phyloP scores from a whole-genome alignment of 2,888 invertebrate species.

The Lasioglossum pauxillum region DNA sequence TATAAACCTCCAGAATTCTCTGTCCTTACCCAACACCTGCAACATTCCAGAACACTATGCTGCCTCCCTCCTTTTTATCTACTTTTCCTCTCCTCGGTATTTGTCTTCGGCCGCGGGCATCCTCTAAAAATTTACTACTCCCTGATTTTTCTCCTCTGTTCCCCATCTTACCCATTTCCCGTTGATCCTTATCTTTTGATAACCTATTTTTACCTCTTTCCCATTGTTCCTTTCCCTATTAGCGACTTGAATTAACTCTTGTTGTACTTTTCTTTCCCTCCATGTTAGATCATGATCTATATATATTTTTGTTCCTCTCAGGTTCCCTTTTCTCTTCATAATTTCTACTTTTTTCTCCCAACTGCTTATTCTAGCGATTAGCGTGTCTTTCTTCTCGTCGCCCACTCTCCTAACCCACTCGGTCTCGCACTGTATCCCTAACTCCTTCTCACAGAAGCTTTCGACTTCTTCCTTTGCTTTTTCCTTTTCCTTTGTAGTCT shows the following conservation, averaged over 20 bases:
- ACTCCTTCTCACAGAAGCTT: too few relatives aligned
- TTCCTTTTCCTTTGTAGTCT: too few relatives aligned
- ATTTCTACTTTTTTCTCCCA: not conserved
- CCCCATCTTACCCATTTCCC: slow-evolving; percentile 2
- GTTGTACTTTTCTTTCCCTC: not conserved
- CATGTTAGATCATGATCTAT: not conserved
- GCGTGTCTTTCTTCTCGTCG: not conserved
- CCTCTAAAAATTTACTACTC: not conserved
- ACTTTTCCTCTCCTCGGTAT: too few relatives aligned
- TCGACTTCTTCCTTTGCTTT: too few relatives aligned
- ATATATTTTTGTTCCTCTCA: not conserved
- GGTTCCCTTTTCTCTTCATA: not conserved
- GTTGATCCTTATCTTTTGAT: not conserved
- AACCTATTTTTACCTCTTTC: not conserved
- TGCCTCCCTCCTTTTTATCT: not conserved
- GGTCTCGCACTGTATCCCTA: too few relatives aligned
- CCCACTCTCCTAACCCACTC: too few relatives aligned
- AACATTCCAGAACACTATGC: not conserved
- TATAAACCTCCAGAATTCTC: not conserved
- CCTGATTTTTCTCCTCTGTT: too few relatives aligned
- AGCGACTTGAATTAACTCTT: not conserved
- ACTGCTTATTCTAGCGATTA: not conserved
- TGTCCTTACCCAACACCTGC: not conserved
- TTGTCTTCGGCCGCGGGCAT: too few relatives aligned
- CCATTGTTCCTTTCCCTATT: not conserved